Conservation (phyloP, 2,888 invertebrate species). For the Calameuta filiformis region DNA sequence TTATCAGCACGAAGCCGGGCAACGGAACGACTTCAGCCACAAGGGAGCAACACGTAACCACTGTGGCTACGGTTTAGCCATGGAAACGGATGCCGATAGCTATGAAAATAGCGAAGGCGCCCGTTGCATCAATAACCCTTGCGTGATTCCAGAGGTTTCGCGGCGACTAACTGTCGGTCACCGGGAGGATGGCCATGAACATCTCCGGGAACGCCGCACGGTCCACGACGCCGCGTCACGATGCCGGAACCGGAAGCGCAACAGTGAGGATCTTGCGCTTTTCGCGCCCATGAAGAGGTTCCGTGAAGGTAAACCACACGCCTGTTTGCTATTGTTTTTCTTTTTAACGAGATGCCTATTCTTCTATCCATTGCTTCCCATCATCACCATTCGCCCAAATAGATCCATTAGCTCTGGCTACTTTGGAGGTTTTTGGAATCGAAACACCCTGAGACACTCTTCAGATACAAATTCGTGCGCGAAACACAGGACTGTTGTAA, state of each 20-base stretch:
- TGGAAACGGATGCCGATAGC: slow-evolving; percentile 54
- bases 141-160: slow-evolving; percentile 52
- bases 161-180: slow-evolving; percentile 6
- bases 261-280: slow-evolving; percentile 38
- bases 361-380: slow-evolving; percentile 10
- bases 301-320: slow-evolving; percentile 44
- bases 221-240: slow-evolving; percentile 20
- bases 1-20: not conserved
- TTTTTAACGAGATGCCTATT: slow-evolving; percentile 1
- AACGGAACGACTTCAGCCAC: not conserved
- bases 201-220: slow-evolving; percentile 13
- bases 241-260: slow-evolving; percentile 49
- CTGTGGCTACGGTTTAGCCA: slow-evolving; percentile 33
- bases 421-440: not conserved
- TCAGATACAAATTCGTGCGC: not conserved
- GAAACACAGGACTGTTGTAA: not conserved
- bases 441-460: not conserved
- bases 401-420: not conserved
- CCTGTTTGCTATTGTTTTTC: not conserved
- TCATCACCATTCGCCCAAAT: not conserved
- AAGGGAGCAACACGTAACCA: slow-evolving; percentile 10
- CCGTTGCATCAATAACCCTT: slow-evolving; percentile 50
- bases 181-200: not conserved
- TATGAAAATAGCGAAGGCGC: slow-evolving; percentile 34
- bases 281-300: slow-evolving; percentile 40